phyloP scores from a whole-genome alignment of 2,888 invertebrate genomes.

The Nematopogon swammerdamellus region DNA sequence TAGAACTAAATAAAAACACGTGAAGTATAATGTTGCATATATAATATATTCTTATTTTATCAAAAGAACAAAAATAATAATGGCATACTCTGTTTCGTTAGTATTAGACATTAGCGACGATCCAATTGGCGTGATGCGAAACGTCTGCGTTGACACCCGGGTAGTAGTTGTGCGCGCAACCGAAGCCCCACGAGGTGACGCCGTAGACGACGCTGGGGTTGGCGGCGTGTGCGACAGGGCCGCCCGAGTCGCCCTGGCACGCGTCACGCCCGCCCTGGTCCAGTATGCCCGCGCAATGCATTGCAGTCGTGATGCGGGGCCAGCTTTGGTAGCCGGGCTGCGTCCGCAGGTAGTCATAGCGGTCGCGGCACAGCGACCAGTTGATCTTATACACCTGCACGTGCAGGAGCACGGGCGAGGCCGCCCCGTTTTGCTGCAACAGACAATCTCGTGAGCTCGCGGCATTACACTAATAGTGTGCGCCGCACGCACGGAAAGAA shows the following conservation, averaged over 20 bases:
- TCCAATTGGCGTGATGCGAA: conserved; percentile 18
- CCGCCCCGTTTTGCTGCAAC: conserved; percentile 9
- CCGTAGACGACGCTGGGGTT: conserved; percentile 16
- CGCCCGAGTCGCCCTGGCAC: conserved; percentile 27
- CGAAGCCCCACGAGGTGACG: conserved; percentile 15
- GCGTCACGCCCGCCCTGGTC: conserved; percentile 18
- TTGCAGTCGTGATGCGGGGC: conserved; percentile 23
- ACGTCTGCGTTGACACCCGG: conserved; percentile 22
- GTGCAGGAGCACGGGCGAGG: conserved; percentile 12
- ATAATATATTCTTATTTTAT: no score
- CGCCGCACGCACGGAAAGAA: no score
- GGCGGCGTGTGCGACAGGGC: conserved; percentile 24
- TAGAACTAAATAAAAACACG: no score
- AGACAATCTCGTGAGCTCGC: no score
- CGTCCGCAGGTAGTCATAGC: conserved; percentile 22
- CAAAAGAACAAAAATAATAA: no score
- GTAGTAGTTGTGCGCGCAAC: conserved; percentile 16
- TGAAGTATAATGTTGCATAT: no score
- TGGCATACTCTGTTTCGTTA: no score
- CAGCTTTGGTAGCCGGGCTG: conserved; percentile 15
- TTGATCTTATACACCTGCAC: conserved; percentile 23
- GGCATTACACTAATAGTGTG: no score
- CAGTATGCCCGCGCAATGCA: conserved; percentile 33
- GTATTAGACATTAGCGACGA: no score
- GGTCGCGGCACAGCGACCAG: conserved; percentile 22